These are phyloP conservation scores for Bos taurus DNA, from an alignment of 2,113 vertebrate genomes.

Conservation along the genomic window ARS-UCD2.0 NC_037332.1:84185501-84186000, in stretches of 20 bases:
- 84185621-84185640: neutral
- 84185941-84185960: neutral
- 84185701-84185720: neutral
- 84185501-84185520: conserved; percentile 17
- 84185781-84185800: neutral
- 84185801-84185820: conserved; percentile 29
- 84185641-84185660: neutral
- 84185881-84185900: neutral
- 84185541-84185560: conserved; percentile 53
- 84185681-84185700: too few relatives aligned
- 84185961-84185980: conserved; percentile 47
- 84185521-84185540: conserved; percentile 43
- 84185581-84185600: neutral
- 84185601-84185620: neutral
- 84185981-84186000: neutral
- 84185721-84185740: neutral
- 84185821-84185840: neutral
- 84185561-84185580: conserved; percentile 47
- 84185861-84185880: neutral
- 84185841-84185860: neutral
- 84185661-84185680: neutral
- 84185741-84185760: neutral
- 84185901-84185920: neutral
- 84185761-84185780: neutral
- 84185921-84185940: conserved; percentile 12